Percentiles rank a stretch among this genome's conserved stretches.
Conservation (phyloP, 2,113 vertebrate genomes). For the Salvelinus fontinalis region DNA sequence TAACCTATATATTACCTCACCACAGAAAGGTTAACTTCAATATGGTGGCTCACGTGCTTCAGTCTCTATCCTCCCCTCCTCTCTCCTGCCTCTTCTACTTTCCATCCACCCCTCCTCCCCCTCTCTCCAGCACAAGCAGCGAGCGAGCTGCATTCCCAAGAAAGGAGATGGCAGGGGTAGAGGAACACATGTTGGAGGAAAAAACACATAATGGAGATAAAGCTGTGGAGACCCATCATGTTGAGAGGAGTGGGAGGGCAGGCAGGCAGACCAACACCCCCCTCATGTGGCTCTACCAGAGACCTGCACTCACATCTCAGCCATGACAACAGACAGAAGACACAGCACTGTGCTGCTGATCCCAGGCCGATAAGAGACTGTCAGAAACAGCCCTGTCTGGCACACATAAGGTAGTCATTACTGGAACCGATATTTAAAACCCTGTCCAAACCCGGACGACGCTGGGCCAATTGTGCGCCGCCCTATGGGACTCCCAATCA, state of each 20-base stretch:
- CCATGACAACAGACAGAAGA: background rate
- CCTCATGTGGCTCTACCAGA: conserved; percentile 71
- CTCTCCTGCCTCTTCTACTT: background rate
- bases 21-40: too few relatives aligned
- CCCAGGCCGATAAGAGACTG: conserved; percentile 62
- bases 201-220: background rate
- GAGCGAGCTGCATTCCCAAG: conserved; percentile 30
- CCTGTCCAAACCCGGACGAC: too few relatives aligned
- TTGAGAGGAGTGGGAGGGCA: conserved; percentile 14
- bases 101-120: conserved; percentile 33
- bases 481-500: too few relatives aligned
- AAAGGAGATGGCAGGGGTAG: conserved; percentile 33
- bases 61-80: background rate
- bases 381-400: conserved; percentile 27
- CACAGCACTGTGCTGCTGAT: conserved; percentile 35
- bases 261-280: conserved; percentile 65
- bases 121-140: conserved; percentile 21
- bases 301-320: conserved; percentile 56
- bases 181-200: conserved; percentile 6
- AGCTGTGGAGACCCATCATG: conserved; percentile 15
- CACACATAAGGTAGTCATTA: conserved; percentile 58
- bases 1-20: too few relatives aligned
- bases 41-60: too few relatives aligned
- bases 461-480: too few relatives aligned
- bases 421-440: background rate